A percentile compares a stretch with the other conserved stretches of the same genome.
phyloP scores from a whole-genome alignment of 2,888 invertebrate species.

The Adelphocoris suturalis region DNA sequence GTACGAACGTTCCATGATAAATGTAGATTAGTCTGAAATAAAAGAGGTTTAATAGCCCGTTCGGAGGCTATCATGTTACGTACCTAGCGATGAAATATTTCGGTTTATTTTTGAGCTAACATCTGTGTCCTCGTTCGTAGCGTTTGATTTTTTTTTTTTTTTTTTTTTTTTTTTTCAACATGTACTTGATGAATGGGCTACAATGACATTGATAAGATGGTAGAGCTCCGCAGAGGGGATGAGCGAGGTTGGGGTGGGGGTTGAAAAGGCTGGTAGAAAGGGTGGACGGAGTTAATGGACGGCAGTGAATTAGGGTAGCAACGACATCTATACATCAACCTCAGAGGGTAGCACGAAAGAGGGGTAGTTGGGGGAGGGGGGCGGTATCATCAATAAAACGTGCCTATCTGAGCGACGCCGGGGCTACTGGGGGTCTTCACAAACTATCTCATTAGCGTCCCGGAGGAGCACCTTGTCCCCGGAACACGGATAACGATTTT shows the following conservation, averaged over 20 bases:
- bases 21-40: too few relatives aligned
- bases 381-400: slow-evolving; percentile 34
- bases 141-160: background rate
- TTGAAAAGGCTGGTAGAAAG: background rate
- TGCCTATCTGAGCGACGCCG: background rate
- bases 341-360: background rate
- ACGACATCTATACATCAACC: slow-evolving; percentile 56
- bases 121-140: too few relatives aligned
- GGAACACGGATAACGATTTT: slow-evolving; percentile 40
- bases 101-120: too few relatives aligned
- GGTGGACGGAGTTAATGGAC: background rate
- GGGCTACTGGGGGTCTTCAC: background rate
- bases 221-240: background rate
- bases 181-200: slow-evolving; percentile 31
- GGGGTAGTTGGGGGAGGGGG: background rate
- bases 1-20: too few relatives aligned
- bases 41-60: too few relatives aligned
- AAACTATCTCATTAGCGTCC: slow-evolving; percentile 51
- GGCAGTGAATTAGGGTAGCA: slow-evolving; percentile 56
- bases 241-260: background rate
- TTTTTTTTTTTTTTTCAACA: background rate
- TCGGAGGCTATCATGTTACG: too few relatives aligned
- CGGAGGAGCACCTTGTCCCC: background rate
- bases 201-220: slow-evolving; percentile 36
- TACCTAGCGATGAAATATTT: too few relatives aligned